Evolutionary conservation across 2,113 vertebrate species (phyloP).

Genomic region (Rhineura floridana): DNA sequence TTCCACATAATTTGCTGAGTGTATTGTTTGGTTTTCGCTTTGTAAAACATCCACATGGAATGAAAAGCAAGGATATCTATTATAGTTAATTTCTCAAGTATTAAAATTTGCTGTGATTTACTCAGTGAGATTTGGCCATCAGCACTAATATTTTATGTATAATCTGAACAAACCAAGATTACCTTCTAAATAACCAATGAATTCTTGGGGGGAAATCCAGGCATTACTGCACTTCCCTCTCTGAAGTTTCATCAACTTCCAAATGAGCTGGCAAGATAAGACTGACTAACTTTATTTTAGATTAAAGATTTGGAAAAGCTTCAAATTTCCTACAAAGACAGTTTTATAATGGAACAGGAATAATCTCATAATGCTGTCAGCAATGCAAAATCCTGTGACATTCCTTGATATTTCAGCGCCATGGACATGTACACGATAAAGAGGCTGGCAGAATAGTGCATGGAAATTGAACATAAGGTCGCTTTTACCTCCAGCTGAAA

Average conservation of each 20-base stretch:
- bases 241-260: neutral
- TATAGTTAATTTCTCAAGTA: conserved; percentile 10
- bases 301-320: neutral
- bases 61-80: conserved; percentile 30
- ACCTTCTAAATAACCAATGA: neutral
- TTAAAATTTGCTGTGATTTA: conserved; percentile 36
- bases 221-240: neutral
- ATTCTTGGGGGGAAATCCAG: neutral
- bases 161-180: neutral
- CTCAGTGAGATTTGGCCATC: conserved; percentile 30
- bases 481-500: conserved; percentile 18
- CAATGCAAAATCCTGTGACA: conserved; percentile 13
- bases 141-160: neutral
- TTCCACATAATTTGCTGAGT: neutral
- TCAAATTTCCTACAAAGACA: conserved; percentile 24
- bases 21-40: neutral
- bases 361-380: conserved; percentile 1
- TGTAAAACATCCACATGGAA: neutral
- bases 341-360: conserved; percentile 14
- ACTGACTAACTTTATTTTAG: conserved; percentile 17
- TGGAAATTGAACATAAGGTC: neutral
- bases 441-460: conserved; percentile 1
- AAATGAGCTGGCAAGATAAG: conserved; percentile 1
- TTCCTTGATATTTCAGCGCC: conserved; percentile 2
- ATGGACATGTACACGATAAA: conserved; percentile 15